phyloP scores from a whole-genome alignment of 2,888 invertebrate species.

The Mesoligia furuncula region DNA sequence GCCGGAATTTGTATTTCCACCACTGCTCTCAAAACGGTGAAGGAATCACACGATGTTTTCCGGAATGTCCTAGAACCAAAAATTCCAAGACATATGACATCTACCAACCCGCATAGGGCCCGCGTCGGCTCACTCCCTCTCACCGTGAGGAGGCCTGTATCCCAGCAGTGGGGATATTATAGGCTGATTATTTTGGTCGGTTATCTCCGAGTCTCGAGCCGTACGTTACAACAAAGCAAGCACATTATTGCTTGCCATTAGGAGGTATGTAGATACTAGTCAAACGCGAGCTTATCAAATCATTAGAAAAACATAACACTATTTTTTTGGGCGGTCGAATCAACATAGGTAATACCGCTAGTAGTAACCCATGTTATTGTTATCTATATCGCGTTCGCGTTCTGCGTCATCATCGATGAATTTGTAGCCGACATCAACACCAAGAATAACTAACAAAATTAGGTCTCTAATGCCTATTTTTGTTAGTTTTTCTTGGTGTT shows the following conservation, averaged over 20 bases:
- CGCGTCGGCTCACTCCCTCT: too few species aligned
- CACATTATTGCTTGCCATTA: not conserved
- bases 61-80: not conserved
- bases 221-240: not conserved
- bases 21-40: not conserved
- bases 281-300: not conserved
- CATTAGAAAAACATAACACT: not conserved
- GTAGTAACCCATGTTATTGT: not conserved
- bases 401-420: too few species aligned
- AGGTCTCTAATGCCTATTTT: not conserved
- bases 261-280: not conserved
- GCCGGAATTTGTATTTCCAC: not conserved
- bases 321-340: not conserved
- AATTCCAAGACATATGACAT: not conserved
- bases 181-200: too few species aligned
- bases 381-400: not conserved
- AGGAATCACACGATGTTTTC: not conserved
- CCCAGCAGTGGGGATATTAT: too few species aligned
- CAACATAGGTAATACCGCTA: not conserved
- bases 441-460: not conserved
- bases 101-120: too few species aligned
- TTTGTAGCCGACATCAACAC: not conserved
- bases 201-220: not conserved
- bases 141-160: too few species aligned
- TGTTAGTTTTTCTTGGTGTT: not conserved